Evolutionary conservation across 1,140 invertebrate species (phyloP).

Genomic region (Globodera rostochiensis): DNA sequence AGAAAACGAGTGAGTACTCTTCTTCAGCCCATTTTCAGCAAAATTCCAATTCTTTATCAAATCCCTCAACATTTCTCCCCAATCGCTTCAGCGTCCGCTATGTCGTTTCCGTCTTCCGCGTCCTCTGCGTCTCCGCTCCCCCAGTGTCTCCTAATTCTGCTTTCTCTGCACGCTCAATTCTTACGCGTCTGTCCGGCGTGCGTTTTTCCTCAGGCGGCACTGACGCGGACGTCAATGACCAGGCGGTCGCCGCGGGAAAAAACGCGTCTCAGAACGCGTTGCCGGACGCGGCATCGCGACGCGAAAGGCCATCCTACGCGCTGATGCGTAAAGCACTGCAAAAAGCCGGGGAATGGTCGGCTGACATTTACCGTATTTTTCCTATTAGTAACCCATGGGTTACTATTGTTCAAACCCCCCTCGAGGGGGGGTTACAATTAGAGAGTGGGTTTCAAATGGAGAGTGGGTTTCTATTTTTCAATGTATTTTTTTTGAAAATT

Average conservation of each 20-base stretch:
- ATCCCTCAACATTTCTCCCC: background rate
- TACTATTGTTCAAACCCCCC: no score
- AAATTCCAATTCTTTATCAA: conserved; percentile 15
- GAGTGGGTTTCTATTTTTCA: no score
- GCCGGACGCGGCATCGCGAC: background rate
- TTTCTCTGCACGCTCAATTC: background rate
- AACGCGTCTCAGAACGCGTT: background rate
- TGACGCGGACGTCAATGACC: background rate
- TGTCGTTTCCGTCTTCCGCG: conserved; percentile 37
- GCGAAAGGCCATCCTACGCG: background rate
- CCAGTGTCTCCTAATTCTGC: background rate
- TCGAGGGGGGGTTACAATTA: no score
- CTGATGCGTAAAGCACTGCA: background rate
- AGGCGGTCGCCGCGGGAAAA: background rate
- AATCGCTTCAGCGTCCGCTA: conserved; percentile 30
- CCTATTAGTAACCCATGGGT: no score
- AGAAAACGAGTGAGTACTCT: conserved; percentile 40
- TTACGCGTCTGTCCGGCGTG: background rate
- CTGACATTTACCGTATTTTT: background rate
- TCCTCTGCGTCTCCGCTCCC: conserved; percentile 39
- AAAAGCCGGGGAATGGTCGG: background rate
- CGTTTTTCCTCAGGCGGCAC: background rate
- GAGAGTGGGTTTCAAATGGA: no score
- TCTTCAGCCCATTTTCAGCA: background rate
- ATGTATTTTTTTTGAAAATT: no score